Evolutionary conservation across 2,797 vertebrate genomes (phyloP).

Genomic region (Typhlichthys subterraneus): DNA sequence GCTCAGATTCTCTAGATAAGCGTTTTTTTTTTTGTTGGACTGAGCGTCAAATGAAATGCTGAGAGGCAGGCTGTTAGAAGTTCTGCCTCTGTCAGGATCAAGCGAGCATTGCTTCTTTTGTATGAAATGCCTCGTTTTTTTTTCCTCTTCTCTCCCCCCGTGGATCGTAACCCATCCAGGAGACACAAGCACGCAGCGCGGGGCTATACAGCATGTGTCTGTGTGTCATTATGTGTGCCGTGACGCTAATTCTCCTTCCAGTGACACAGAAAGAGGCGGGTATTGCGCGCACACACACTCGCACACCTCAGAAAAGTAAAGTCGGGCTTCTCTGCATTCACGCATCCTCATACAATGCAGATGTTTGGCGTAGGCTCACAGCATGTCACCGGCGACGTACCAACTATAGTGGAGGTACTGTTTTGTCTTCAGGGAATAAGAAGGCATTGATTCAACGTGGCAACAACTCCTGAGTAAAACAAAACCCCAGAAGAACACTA

Average conservation of each 20-base stretch:
- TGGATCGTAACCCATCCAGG: constrained; percentile 11
- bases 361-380: constrained; percentile 29
- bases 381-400: constrained; percentile 32
- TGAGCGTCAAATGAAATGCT: constrained; percentile 68
- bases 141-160: too few species aligned
- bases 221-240: background rate
- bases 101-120: constrained; percentile 36
- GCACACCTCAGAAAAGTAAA: background rate
- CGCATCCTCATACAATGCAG: constrained; percentile 21
- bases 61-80: constrained; percentile 64
- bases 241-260: background rate
- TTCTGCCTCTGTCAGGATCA: constrained; percentile 53
- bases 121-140: background rate
- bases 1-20: constrained; percentile 78
- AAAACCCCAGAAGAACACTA: constrained; percentile 36
- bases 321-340: background rate
- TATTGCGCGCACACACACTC: background rate
- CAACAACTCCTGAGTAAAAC: constrained; percentile 52
- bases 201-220: too few species aligned
- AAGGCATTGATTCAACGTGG: constrained; percentile 51
- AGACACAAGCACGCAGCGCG: background rate
- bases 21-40: constrained; percentile 57
- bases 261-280: background rate
- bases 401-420: constrained; percentile 22
- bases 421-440: constrained; percentile 29